These are phyloP conservation scores for Solen grandis DNA, from an alignment of 1,140 invertebrate genomes.

Conservation along the genomic window DNA sequence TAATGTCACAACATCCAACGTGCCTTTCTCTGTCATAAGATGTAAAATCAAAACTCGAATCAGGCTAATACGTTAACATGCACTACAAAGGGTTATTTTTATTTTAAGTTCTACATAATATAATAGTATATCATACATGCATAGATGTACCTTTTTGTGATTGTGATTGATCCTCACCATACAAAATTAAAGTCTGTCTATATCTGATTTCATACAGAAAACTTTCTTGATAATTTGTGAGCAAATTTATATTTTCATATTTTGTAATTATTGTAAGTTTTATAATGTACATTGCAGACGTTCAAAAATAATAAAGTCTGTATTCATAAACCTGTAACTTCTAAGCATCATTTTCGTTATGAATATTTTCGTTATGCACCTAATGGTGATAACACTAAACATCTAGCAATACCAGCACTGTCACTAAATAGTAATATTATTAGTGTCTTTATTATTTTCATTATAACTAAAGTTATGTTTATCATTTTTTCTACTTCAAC, in stretches of 20 bases:
- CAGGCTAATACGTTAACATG: neutral
- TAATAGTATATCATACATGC: neutral
- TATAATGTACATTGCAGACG: no score
- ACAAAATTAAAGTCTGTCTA: no score
- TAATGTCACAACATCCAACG: neutral
- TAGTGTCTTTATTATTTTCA: neutral
- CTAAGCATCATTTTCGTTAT: neutral
- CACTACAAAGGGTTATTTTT: neutral
- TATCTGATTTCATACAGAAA: no score
- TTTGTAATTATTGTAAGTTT: no score
- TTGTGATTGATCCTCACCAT: no score
- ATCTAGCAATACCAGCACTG: no score
- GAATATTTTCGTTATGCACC: no score
- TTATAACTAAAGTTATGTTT: neutral
- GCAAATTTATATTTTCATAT: no score
- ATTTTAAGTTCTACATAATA: neutral
- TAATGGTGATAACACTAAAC: no score
- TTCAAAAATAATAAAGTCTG: no score
- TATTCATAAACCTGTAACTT: neutral
- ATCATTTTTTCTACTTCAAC: neutral
- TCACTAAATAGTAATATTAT: neutral
- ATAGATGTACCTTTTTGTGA: neutral
- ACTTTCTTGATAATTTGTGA: no score
- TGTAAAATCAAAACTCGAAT: neutral
- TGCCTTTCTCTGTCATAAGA: neutral